Evolutionary conservation across 92 coral and sea anemone genomes (phyloP), one percentile per base, ranked within the genome.

Genomic region (Epizoanthus rinbou): DNA sequence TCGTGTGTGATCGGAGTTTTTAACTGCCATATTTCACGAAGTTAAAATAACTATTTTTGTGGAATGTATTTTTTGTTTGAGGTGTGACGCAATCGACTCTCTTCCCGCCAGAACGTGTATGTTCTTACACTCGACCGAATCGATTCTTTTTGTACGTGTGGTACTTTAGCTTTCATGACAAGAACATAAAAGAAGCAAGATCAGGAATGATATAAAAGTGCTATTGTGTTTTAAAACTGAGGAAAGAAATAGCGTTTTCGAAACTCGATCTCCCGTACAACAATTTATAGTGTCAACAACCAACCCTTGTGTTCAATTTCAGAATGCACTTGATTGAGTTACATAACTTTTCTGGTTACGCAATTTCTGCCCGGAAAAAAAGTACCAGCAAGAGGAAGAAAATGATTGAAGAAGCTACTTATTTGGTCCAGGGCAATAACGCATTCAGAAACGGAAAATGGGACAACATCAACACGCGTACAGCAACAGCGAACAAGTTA

Each of bases 51-150:
- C 56, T 24, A 21, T 69, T 28, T 28, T 28, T 28, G 82, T 78
- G 82, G 6, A 21, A 57, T 19, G 56, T 58, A 69, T 76, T 35
- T 76, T 76, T 59, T 45, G 69, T 62, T 78, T 15, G 59, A 60
- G 82, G 82, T 78, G 82, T 78, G 82, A 78, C 82, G 82, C 82
- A 78, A 78, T 59, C 59, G 82, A 57, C 35, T 4, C 57, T 41
- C 45, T 78, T 78, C 82, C 82, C 82, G 82, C 82, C 82, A 78
- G 82, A 78, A 22, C 82, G 57, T 39, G 82, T 23, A 39, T 2
- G 14, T 31, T 43, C 52, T 41, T 57, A 78, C 70, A 25, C 16
- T 7, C 13, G 15, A 13, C 18, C 67, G 24, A 75, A 78, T 60
- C 3, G 41, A 37, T 39, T 8, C 72, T 58, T 22, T 16, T 78